These are phyloP conservation scores for Tyrophagus putrescentiae DNA, from an alignment of 1,140 invertebrate genomes.

Conservation along the genomic window DNA sequence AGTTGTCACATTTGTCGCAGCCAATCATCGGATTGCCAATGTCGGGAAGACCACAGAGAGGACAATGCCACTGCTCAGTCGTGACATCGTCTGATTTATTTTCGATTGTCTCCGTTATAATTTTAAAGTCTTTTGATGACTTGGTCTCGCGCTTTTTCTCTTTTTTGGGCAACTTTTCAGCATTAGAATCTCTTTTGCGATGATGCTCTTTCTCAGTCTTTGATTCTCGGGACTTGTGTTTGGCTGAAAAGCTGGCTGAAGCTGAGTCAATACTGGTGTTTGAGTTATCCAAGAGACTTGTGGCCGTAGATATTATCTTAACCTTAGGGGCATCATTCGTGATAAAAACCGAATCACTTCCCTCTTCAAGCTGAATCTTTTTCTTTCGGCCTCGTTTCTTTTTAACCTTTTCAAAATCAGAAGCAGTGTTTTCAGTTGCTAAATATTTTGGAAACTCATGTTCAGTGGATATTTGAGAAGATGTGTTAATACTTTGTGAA, in stretches of 20 bases:
- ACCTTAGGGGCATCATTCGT: too few relatives aligned
- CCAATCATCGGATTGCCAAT: conserved; percentile 95
- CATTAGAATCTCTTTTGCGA: neutral
- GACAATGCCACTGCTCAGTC: conserved; percentile 90
- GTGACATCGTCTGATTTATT: conserved; percentile 54
- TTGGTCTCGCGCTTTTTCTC: neutral
- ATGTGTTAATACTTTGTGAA: too few relatives aligned
- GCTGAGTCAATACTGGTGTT: too few relatives aligned
- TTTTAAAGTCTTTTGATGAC: neutral
- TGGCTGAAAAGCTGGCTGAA: too few relatives aligned
- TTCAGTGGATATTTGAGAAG: conserved; percentile 21
- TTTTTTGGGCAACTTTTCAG: neutral
- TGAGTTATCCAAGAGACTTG: too few relatives aligned
- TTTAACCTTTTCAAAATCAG: too few relatives aligned
- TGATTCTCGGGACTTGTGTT: neutral
- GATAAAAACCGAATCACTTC: too few relatives aligned
- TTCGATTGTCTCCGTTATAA: conserved; percentile 15
- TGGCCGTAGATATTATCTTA: too few relatives aligned
- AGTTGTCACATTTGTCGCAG: conserved; percentile 75
- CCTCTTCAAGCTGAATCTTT: too few relatives aligned
- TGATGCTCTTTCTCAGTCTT: neutral
- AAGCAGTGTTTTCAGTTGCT: too few relatives aligned
- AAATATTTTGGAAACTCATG: neutral
- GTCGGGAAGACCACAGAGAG: conserved; percentile 77
- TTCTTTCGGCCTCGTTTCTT: too few relatives aligned